Base-by-base conservation (phyloP, 2,113 vertebrate species). In the Neolamprologus modestus region DNA sequence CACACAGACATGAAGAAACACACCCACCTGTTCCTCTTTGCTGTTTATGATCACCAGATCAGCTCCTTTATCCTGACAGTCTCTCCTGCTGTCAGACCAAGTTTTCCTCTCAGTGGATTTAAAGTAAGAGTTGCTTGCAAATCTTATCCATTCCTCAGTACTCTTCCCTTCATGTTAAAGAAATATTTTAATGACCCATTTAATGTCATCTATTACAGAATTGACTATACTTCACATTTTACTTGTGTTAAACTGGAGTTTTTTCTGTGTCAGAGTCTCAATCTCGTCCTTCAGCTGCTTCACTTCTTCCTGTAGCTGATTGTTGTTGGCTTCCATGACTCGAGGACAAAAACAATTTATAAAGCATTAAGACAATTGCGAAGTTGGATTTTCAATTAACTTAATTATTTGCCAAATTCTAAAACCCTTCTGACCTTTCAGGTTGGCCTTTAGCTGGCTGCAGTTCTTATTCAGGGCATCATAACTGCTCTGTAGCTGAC, bases 41-140 rank as follows among this genome's bases (percentile, higher is more conserved):
- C 59, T 63, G 9, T 63, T 63, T 33, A 63, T 11, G 0, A 7
- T 63, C 59, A 63, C 59, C 59, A 61, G 59, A 61, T 61, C 59
- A 61, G 59, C 59, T 33, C 59, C 8, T 61, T 33, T 61, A 10
- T 4, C 14, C 28, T 0, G 8, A 82, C 91, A 90, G 45, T 16
- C 12, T 47, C 5, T 50, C 55, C 1, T 24, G 8, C 11, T 2
- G 0, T 61, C 54, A 50, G 2, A 3, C 57, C 57, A 61, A 1
- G 5, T 17, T 17, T 61, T 61, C 0, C 28, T 19, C 16, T 61
- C 28, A 10, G 2, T 33, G 59, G 16, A 61, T 61, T 33, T 61
- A 59, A 71, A 78, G 47, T 90, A 92, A 45, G 81, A 88, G 2
- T 78, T 84, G 76, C 47, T 16, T 66, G 47, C 52, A 71, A 71